phyloP scores from a whole-genome alignment of 2,113 vertebrate species.

The Carollia perspicillata region DNA sequence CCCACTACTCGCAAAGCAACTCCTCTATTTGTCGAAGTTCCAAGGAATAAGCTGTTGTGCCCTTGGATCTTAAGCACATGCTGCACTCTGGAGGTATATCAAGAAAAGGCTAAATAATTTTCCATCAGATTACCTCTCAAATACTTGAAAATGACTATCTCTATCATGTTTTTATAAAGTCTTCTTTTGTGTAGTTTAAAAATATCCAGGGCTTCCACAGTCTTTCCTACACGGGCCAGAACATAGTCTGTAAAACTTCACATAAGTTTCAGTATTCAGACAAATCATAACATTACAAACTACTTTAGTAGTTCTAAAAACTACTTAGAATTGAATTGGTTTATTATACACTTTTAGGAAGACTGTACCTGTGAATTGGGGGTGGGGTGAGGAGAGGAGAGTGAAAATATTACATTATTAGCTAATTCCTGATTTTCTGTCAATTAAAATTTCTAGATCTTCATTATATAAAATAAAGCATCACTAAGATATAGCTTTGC shows the following conservation, averaged over 20 bases:
- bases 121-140: not conserved
- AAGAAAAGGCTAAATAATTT: not conserved
- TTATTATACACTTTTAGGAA: not conserved
- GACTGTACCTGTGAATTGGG: not conserved
- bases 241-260: not conserved
- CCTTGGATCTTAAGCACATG: not conserved
- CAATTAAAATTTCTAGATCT: conserved; percentile 7
- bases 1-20: not conserved
- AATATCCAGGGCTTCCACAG: not conserved
- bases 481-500: not conserved
- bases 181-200: not conserved
- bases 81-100: not conserved
- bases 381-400: not conserved
- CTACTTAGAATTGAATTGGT: not conserved
- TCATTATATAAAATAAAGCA: not conserved
- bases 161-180: not conserved
- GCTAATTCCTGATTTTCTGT: not conserved
- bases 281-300: not conserved
- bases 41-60: not conserved
- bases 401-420: not conserved
- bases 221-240: not conserved
- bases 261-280: not conserved
- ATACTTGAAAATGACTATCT: not conserved
- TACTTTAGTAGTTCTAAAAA: not conserved
- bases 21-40: not conserved